These are phyloP conservation scores for Heliornis fulica DNA, from an alignment of 2,113 vertebrate species.

Conservation along the genomic window DNA sequence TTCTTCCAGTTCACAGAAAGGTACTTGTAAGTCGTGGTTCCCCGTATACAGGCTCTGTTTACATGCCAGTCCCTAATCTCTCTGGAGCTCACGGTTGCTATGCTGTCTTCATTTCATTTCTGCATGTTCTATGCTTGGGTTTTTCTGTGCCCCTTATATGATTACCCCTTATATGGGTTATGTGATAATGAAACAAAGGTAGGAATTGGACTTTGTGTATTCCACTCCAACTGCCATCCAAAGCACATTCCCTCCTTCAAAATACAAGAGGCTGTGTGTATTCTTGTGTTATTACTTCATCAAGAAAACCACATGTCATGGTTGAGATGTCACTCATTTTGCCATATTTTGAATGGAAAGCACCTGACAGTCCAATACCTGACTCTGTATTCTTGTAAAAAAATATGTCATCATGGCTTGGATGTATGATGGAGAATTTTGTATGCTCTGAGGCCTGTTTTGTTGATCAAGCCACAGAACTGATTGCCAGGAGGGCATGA, in stretches of 20 bases:
- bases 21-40: background rate
- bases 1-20: background rate
- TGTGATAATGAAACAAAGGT: background rate
- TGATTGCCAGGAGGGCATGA: background rate
- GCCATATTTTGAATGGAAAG: background rate
- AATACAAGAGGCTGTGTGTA: background rate
- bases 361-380: background rate
- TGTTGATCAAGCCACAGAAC: background rate
- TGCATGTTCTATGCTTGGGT: background rate
- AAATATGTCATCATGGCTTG: background rate
- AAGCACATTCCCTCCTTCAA: background rate
- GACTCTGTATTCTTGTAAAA: accelerated
- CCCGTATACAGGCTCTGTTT: background rate
- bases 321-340: background rate
- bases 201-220: background rate
- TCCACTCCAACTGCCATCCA: background rate
- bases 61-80: background rate
- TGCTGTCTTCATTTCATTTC: background rate
- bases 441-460: background rate
- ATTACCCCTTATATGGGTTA: too few relatives aligned
- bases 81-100: background rate
- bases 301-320: background rate
- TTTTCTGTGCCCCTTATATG: background rate
- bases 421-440: background rate
- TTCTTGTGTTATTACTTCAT: background rate